Evolutionary conservation across 2,888 invertebrate species (phyloP).

Genomic region (Selenia dentaria): DNA sequence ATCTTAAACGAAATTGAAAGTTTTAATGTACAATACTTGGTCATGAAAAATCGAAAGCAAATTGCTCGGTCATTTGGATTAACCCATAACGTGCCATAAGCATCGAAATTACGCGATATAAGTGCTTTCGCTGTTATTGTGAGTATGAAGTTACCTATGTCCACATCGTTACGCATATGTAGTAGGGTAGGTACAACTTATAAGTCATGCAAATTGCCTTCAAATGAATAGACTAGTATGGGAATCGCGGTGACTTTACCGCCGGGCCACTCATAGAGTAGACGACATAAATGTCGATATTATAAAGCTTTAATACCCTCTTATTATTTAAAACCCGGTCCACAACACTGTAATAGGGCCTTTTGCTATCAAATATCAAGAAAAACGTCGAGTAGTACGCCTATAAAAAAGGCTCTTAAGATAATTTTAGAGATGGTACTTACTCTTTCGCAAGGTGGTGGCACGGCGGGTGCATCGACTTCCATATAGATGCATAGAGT

Average conservation of each 20-base stretch:
- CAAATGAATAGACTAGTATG: constrained; percentile 31
- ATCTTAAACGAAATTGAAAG: constrained; percentile 70
- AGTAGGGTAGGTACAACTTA: too few species aligned
- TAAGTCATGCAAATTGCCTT: too few species aligned
- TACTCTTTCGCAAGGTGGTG: constrained; percentile 82
- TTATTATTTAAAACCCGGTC: too few species aligned
- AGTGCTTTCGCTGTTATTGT: constrained; percentile 45
- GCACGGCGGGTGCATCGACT: constrained; percentile 71
- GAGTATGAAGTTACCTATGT: too few species aligned
- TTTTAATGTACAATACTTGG: constrained; percentile 61
- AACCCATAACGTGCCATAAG: constrained; percentile 35
- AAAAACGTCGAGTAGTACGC: too few species aligned
- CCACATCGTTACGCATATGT: too few species aligned
- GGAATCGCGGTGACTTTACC: constrained; percentile 19
- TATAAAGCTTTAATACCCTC: constrained; percentile 2
- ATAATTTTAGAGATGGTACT: constrained; percentile 37
- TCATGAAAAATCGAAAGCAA: constrained; percentile 68
- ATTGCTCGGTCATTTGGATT: constrained; percentile 50
- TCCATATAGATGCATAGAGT: constrained; percentile 87
- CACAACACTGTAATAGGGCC: too few species aligned
- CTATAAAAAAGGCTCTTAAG: too few species aligned
- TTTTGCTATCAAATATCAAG: too few species aligned
- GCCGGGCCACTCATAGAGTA: constrained; percentile 17
- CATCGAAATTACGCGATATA: constrained; percentile 44
- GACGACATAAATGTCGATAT: constrained; percentile 19